Conservation (phyloP, 2,888 invertebrate species). For the Lobophora halterata region DNA sequence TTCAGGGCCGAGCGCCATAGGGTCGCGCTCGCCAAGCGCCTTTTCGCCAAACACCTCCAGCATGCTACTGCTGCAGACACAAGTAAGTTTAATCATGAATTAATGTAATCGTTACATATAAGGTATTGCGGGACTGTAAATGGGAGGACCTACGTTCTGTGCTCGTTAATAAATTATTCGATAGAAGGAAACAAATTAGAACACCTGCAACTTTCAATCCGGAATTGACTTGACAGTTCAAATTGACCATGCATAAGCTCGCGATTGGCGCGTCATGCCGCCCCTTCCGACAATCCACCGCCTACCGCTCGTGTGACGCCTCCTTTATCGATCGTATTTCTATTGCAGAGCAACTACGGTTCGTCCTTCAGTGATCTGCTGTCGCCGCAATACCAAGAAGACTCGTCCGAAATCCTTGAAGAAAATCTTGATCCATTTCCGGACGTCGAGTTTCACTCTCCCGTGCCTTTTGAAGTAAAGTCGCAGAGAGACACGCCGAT, state of each 20-base stretch:
- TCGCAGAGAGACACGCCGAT: conserved; percentile 66
- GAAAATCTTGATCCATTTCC: conserved; percentile 88
- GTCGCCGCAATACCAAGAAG: conserved; percentile 87
- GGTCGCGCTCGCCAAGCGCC: conserved; percentile 80
- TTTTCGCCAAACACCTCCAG: conserved; percentile 85
- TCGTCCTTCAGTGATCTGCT: conserved; percentile 89
- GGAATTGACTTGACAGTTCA: conserved; percentile 32
- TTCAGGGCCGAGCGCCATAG: conserved; percentile 79
- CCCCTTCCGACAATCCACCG: conserved; percentile 58
- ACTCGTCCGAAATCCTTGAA: conserved; percentile 84
- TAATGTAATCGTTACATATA: conserved; percentile 16
- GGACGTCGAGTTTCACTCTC: conserved; percentile 82
- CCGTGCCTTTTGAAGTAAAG: conserved; percentile 65
- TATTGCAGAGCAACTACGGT: conserved; percentile 87
- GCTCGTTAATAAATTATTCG: too few species aligned
- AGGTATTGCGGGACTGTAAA: too few species aligned
- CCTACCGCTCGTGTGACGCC: conserved; percentile 67
- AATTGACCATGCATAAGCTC: conserved; percentile 39
- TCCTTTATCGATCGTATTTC: conserved; percentile 67
- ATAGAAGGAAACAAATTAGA: too few species aligned
- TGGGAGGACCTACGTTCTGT: too few species aligned
- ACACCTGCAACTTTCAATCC: conserved; percentile 47
- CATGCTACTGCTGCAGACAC: conserved; percentile 96
- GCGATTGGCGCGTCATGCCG: conserved; percentile 63
- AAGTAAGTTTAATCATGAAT: conserved; percentile 81